Base-by-base conservation (phyloP, 1,140 invertebrate genomes). In the Nephotettix cincticeps region DNA sequence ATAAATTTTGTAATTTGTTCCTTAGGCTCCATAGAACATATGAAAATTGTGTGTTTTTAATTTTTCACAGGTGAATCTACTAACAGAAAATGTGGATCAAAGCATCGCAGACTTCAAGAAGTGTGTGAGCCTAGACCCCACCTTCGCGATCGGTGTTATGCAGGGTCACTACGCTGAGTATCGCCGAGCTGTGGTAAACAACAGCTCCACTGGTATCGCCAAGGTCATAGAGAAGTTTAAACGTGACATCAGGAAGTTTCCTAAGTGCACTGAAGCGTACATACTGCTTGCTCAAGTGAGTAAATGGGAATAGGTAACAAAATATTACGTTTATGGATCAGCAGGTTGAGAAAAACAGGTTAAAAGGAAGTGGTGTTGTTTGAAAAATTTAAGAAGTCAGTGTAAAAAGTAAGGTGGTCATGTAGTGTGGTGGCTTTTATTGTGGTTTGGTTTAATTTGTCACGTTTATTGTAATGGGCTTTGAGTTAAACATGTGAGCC, bases 121-220 rank as follows among this genome's bases (percentile, higher is more conserved):
- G 78, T 93, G 94, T 63, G 88, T 94, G 1, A 83, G 89, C 75
- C 79, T 95, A 11, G 93, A 94, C 78, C 92, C 93, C 13, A 80
- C 91, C 69, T 95, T 93, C 80, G 88, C 91, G 11, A 90, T 95
- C 76, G 91, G 93, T 19, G 89, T 87, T 78, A 92, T 95, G 47
- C 95, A 98, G 79, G 96, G 95, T 79, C 91, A 90, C 76, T 96
- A 93, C 79, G 87, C 91, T 29, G 89, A 94, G 78, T 96, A 93
- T 78, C 86, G 91, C 77, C 85, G 88, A 78, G 88, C 88, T 1
- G 77, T 84, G 29, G 71, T 81, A 21, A 78, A 79, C 1, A 81
- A 87, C 81, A 84, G 90, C 79, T 36, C 63, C 9, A 47, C 45
- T 27, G 56, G 66, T 13, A 51, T 61, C 11, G 78, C 85, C 73